Conservation (phyloP, 2,888 invertebrate genomes). For the Matsumyia berberina region DNA sequence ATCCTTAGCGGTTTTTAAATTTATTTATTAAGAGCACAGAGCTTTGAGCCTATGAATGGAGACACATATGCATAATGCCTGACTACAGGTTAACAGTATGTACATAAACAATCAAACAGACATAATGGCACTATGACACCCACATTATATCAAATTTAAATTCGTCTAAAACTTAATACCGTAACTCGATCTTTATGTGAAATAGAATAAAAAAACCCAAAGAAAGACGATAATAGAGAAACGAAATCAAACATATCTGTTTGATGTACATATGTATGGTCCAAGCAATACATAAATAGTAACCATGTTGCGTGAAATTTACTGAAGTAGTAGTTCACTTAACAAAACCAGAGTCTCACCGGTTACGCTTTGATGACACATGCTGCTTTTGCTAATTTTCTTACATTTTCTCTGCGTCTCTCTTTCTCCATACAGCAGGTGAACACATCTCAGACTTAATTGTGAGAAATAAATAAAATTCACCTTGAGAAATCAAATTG, state of each 20-base stretch:
- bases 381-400: constrained; percentile 38
- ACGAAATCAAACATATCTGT: background rate
- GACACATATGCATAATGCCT: too few species aligned
- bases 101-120: too few species aligned
- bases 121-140: background rate
- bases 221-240: background rate
- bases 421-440: constrained; percentile 17
- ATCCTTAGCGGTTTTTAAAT: too few species aligned
- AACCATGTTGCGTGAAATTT: constrained; percentile 19
- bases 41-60: too few species aligned
- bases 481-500: constrained; percentile 30
- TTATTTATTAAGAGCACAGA: too few species aligned
- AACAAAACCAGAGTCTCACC: constrained; percentile 22
- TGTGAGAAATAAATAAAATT: constrained; percentile 45
- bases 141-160: background rate
- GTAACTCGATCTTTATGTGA: background rate
- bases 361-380: constrained; percentile 48
- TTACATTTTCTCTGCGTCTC: constrained; percentile 9
- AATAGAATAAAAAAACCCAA: background rate
- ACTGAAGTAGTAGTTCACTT: constrained; percentile 23
- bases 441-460: constrained; percentile 35
- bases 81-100: too few species aligned
- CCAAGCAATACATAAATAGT: background rate
- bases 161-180: background rate
- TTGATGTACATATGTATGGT: background rate